Base-by-base conservation (phyloP, 2,797 vertebrate species). In the Limnodromus scolopaceus region DNA sequence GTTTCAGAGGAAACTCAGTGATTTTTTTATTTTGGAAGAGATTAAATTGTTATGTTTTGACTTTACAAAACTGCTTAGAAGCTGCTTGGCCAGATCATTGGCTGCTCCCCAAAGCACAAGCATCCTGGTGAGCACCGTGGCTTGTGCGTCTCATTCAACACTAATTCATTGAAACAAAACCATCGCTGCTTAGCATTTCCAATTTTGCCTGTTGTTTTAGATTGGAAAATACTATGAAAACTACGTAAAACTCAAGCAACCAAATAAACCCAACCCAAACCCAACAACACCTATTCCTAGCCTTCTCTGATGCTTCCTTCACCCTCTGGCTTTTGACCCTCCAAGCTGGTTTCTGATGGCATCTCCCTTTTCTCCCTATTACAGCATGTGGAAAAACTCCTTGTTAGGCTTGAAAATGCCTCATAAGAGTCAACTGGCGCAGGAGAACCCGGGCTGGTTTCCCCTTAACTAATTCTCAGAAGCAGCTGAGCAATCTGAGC, bases 41-140 rank as follows among this genome's bases (percentile, higher is more conserved):
- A 80, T 64, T 51, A 93, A 81, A 77, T 71, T 79, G 65, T 76
- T 69, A 58, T 11, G n/a, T 90, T 94, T 92, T 58, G 45, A 58
- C 45, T 88, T 86, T n/a, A 92, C n/a, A 90, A 84, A 93, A 86
- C 11, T 38, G 28, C 69, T 94, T 57, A 78, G 79, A 92, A 92
- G 45, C 83, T 90, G 45, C 54, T 84, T 90, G 49, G 72, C 45
- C 30, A 78, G 48, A 75, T 78, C 63, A 36, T 64, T 95, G 92
- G 80, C 79, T 69, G 54, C 45, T 65, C 74, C 80, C 72, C 90
- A 84, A 88, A 86, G 58, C 19, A 8, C 16, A 68, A 74, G 34
- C 2, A 2, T 71, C 61, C 64, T 28, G 34, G 53, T 81, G 72
- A 81, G 65, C 6, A 15, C 39, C 5, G 3, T 57, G 61, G 69